Conservation (phyloP, 2,113 vertebrate genomes). For the Lepidothrix coronata region DNA sequence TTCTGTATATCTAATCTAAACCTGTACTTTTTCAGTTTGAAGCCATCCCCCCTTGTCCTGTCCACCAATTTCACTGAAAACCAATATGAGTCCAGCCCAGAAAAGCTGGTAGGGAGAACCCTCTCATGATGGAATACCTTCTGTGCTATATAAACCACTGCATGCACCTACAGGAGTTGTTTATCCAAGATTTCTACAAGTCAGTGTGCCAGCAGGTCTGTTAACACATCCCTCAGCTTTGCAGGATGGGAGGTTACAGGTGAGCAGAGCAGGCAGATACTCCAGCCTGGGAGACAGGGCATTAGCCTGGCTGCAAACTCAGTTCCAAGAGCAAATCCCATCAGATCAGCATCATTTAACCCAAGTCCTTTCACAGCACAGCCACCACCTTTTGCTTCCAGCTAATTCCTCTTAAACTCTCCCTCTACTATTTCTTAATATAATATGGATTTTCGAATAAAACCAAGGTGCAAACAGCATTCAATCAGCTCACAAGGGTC, state of each 20-base stretch:
- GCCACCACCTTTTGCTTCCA: not conserved
- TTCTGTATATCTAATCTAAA: not conserved
- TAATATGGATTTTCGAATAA: not conserved
- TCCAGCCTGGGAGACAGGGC: not conserved
- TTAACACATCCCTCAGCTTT: not conserved
- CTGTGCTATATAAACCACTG: rapidly evolving
- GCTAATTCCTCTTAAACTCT: not conserved
- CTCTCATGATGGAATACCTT: not conserved
- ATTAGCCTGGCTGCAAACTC: not conserved
- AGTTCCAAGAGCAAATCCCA: not conserved
- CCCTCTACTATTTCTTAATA: too few species aligned
- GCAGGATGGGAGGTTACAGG: not conserved
- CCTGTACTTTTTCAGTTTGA: not conserved
- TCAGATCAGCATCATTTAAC: not conserved
- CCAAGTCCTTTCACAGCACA: not conserved
- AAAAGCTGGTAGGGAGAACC: not conserved
- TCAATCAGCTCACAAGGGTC: rapidly evolving
- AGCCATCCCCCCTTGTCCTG: not conserved
- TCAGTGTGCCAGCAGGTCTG: not conserved
- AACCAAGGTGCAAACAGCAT: rapidly evolving
- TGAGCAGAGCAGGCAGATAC: not conserved
- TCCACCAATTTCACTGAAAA: not conserved
- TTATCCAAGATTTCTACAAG: not conserved
- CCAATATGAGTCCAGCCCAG: not conserved
- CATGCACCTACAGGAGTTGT: too few species aligned